These are phyloP conservation scores for Lasioglossum morio DNA, from an alignment of 2,888 invertebrate genomes.

Conservation along the genomic window DNA sequence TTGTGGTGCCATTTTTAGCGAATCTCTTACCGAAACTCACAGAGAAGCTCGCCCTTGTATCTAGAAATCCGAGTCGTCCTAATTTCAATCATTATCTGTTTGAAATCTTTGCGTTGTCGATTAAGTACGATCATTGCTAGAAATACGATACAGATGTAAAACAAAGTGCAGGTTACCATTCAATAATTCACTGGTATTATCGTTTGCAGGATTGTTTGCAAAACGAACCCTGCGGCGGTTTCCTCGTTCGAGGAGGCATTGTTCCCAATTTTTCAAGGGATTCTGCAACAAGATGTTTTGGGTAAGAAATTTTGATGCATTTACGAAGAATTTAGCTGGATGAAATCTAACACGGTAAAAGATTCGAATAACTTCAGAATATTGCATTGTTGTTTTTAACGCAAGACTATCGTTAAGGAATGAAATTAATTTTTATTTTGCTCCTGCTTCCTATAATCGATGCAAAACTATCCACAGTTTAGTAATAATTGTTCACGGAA, in stretches of 20 bases:
- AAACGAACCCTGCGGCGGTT: slow-evolving; percentile 91
- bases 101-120: slow-evolving; percentile 95
- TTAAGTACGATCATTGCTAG: slow-evolving; percentile 87
- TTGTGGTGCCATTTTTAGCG: slow-evolving; percentile 91
- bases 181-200: slow-evolving; percentile 18
- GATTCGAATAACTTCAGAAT: too few relatives aligned
- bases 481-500: background rate
- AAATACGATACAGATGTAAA: slow-evolving; percentile 7
- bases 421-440: too few relatives aligned
- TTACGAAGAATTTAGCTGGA: too few relatives aligned
- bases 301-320: slow-evolving; percentile 85
- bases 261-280: slow-evolving; percentile 97
- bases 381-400: too few relatives aligned
- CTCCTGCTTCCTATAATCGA: too few relatives aligned
- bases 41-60: slow-evolving; percentile 91
- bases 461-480: too few relatives aligned
- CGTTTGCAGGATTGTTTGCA: slow-evolving; percentile 91
- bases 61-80: slow-evolving; percentile 98
- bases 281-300: slow-evolving; percentile 96
- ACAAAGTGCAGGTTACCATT: background rate
- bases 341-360: too few relatives aligned
- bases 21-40: slow-evolving; percentile 94
- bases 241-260: slow-evolving; percentile 95
- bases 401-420: too few relatives aligned
- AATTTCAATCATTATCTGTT: slow-evolving; percentile 99